Conservation (phyloP, 2,797 vertebrate genomes). For the Sardinella longiceps region DNA sequence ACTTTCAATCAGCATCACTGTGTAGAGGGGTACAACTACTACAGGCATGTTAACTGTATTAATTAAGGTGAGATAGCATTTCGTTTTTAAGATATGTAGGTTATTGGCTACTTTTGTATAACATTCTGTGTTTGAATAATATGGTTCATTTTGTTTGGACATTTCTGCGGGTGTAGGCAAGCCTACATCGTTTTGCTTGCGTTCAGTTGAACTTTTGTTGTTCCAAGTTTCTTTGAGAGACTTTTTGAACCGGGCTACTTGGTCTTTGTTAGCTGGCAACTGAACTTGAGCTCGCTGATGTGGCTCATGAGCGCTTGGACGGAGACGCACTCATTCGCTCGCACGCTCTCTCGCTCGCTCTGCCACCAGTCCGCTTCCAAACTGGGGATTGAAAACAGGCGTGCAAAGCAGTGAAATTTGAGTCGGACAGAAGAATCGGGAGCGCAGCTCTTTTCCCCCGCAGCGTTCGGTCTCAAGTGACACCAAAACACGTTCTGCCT, state of each 20-base stretch:
- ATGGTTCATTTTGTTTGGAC: background rate
- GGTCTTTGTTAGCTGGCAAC: background rate
- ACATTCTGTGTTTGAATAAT: background rate
- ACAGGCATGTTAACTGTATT: background rate
- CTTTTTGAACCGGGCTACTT: background rate
- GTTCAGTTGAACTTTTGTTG: background rate
- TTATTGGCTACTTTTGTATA: background rate
- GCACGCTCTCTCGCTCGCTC: constrained; percentile 7
- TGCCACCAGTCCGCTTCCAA: constrained; percentile 14
- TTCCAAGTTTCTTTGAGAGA: background rate
- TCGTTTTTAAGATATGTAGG: too few species aligned
- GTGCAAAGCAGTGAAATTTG: constrained; percentile 1
- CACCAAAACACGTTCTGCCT: constrained; percentile 12
- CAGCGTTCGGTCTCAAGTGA: background rate
- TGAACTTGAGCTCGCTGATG: constrained; percentile 24
- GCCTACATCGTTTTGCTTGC: background rate
- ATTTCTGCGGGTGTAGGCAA: too few species aligned
- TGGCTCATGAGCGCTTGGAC: constrained; percentile 3
- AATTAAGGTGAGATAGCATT: background rate
- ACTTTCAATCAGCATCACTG: background rate
- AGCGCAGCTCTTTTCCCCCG: constrained; percentile 4
- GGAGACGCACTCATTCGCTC: background rate
- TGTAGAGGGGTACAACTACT: background rate
- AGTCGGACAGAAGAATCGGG: constrained; percentile 12
- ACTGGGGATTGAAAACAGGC: background rate